Evolutionary conservation across 2,113 vertebrate species (phyloP).

Genomic region (Erythrolamprus reginae): DNA sequence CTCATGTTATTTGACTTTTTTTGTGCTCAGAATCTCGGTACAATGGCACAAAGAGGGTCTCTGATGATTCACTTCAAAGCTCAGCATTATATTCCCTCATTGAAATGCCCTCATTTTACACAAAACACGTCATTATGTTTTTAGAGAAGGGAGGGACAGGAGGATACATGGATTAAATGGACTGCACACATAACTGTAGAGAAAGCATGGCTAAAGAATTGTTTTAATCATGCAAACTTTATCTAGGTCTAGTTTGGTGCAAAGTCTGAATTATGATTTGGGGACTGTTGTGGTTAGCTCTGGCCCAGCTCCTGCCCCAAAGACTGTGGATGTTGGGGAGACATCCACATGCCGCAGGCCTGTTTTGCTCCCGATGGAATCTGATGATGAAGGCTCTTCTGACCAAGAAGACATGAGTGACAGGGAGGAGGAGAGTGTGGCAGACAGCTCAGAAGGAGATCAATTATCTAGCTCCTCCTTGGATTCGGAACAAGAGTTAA

Average conservation of each 20-base stretch:
- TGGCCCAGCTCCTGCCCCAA: too few species aligned
- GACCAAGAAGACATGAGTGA: too few species aligned
- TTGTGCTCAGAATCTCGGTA: conserved; percentile 8
- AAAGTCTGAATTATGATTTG: not conserved
- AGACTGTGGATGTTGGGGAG: too few species aligned
- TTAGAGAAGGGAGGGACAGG: not conserved
- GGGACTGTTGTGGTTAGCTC: too few species aligned
- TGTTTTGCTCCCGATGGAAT: too few species aligned
- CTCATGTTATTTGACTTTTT: not conserved
- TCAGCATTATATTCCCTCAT: not conserved
- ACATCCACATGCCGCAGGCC: too few species aligned
- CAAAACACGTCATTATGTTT: not conserved
- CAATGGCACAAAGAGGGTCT: not conserved
- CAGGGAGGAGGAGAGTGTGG: too few species aligned
- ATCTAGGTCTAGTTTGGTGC: not conserved
- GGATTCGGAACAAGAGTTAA: too few species aligned
- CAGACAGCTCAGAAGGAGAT: too few species aligned
- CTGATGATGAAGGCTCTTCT: too few species aligned
- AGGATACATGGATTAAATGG: not conserved
- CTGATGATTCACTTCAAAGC: conserved; percentile 9
- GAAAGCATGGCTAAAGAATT: not conserved
- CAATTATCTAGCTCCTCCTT: too few species aligned
- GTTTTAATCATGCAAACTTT: not conserved
- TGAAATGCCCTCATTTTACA: not conserved
- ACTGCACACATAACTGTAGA: not conserved